Conservation (phyloP, 2,888 invertebrate genomes). For the Drosophila putrida region DNA sequence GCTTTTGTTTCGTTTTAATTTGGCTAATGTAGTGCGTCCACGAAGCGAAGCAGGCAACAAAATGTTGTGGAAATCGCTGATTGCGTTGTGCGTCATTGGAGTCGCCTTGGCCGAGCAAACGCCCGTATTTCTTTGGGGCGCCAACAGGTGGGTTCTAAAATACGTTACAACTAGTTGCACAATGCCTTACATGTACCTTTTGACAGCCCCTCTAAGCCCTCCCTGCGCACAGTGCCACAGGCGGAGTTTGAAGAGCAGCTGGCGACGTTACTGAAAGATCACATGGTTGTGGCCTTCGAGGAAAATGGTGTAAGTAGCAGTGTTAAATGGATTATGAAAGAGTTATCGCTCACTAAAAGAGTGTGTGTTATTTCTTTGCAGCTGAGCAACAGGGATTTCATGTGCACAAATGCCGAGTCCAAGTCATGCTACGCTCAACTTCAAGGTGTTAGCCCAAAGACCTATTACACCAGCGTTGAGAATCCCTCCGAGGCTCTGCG, state of each 20-base stretch:
- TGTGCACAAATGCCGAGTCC: constrained; percentile 82
- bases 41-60: constrained; percentile 48
- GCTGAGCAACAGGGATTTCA: constrained; percentile 86
- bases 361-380: constrained; percentile 49
- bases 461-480: constrained; percentile 89
- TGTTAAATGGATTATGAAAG: background rate
- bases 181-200: background rate
- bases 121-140: constrained; percentile 88
- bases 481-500: constrained; percentile 87
- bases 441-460: constrained; percentile 82
- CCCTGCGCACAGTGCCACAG: constrained; percentile 73
- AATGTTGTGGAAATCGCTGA: constrained; percentile 80
- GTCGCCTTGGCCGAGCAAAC: constrained; percentile 85
- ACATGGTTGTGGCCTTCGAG: constrained; percentile 86
- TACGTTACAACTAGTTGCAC: constrained; percentile 16
- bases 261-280: constrained; percentile 71
- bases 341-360: background rate
- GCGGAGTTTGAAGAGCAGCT: constrained; percentile 74
- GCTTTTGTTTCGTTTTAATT: constrained; percentile 56
- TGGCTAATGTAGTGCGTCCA: constrained; percentile 51
- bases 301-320: constrained; percentile 86
- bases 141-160: constrained; percentile 77
- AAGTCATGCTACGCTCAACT: constrained; percentile 85
- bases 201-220: constrained; percentile 72
- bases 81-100: constrained; percentile 79